Evolutionary conservation across 2,113 vertebrate species (phyloP).

Genomic region (Myiagra hebetior): DNA sequence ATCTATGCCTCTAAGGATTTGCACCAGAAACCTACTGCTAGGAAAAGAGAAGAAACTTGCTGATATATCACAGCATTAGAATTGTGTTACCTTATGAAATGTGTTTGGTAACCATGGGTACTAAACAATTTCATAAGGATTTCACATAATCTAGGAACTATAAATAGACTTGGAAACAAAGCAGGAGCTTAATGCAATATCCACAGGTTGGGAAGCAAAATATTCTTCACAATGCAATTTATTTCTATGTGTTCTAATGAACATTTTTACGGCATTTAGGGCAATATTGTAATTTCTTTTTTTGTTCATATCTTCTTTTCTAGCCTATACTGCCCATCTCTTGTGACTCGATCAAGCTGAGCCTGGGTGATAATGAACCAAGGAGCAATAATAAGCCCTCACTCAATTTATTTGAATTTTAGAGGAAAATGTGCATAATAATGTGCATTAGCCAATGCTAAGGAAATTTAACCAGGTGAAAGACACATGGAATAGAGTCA

Average conservation of each 20-base stretch:
- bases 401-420: neutral
- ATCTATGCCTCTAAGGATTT: neutral
- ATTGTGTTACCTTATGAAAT: neutral
- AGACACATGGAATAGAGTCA: neutral
- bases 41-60: neutral
- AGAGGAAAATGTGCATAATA: neutral
- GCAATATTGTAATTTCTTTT: neutral
- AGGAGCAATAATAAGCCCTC: neutral
- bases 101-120: slow-evolving; percentile 55
- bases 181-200: neutral
- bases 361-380: neutral
- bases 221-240: neutral
- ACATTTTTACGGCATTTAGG: neutral
- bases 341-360: neutral
- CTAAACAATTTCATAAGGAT: slow-evolving; percentile 35
- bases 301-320: neutral
- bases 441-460: neutral
- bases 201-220: neutral
- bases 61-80: neutral
- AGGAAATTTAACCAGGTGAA: neutral
- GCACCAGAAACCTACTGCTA: neutral
- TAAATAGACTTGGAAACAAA: slow-evolving; percentile 29
- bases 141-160: slow-evolving; percentile 21
- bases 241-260: neutral
- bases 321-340: neutral